Evolutionary conservation across 1,140 invertebrate species (phyloP).

Genomic region (Goniozus legneri): DNA sequence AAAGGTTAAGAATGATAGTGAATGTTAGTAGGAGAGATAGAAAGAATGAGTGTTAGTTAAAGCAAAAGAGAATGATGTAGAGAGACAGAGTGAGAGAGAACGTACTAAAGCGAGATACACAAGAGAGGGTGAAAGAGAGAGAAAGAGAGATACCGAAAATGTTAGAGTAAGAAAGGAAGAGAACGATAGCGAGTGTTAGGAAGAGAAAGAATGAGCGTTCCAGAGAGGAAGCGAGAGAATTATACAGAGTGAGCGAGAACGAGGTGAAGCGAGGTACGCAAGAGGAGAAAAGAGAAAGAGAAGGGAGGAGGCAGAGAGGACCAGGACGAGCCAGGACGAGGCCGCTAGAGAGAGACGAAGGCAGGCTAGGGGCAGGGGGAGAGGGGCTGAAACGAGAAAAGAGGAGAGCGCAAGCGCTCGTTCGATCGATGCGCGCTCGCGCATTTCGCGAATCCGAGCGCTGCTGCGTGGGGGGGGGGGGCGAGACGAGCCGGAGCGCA

Average conservation of each 20-base stretch:
- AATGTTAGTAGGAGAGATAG: background rate
- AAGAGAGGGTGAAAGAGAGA: background rate
- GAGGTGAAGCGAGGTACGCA: background rate
- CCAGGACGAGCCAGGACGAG: conserved; percentile 4
- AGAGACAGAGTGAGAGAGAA: no score
- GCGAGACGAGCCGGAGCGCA: no score
- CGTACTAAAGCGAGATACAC: no score
- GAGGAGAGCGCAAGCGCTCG: conserved; percentile 45
- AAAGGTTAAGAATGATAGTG: background rate
- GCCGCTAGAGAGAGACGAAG: conserved; percentile 2
- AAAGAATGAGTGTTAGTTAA: background rate
- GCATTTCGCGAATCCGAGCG: no score
- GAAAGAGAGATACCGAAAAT: background rate
- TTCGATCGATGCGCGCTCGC: conserved; percentile 48
- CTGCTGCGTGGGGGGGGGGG: no score
- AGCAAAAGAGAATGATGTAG: no score
- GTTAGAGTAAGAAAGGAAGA: no score
- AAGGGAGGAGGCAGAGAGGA: conserved; percentile 12
- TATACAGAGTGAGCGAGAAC: conserved; percentile 3
- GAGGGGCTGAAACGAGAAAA: conserved; percentile 15
- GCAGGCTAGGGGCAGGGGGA: conserved; percentile 9
- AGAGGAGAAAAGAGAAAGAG: background rate
- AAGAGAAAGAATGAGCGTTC: no score
- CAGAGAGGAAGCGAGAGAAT: conserved; percentile 6
- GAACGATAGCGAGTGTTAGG: no score